phyloP scores from a whole-genome alignment of 1,140 invertebrate genomes.

The Sminthurinus signatus region DNA sequence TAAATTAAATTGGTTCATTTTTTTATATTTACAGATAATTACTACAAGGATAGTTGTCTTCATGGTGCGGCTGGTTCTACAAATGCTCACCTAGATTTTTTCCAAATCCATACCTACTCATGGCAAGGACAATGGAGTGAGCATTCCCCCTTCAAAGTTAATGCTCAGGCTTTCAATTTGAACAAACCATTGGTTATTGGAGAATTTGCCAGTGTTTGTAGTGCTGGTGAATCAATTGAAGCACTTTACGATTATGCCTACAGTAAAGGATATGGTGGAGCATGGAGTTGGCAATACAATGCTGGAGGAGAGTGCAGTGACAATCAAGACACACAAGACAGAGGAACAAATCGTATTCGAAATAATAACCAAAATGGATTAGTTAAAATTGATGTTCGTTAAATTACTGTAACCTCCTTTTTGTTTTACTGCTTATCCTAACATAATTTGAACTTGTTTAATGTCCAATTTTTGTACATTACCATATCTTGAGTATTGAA shows the following conservation, averaged over 20 bases:
- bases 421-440: too few species aligned
- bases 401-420: background rate
- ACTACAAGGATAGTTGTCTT: constrained; percentile 47
- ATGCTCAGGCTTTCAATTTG: constrained; percentile 42
- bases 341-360: constrained; percentile 35
- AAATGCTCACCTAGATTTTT: constrained; percentile 44
- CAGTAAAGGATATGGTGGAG: constrained; percentile 45
- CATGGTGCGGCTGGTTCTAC: constrained; percentile 41
- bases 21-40: constrained; percentile 41
- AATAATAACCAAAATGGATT: constrained; percentile 11
- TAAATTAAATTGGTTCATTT: too few species aligned
- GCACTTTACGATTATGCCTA: constrained; percentile 45
- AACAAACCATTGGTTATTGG: constrained; percentile 48
- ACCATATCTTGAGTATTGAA: too few species aligned
- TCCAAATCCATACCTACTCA: constrained; percentile 46
- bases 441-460: too few species aligned
- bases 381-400: constrained; percentile 6
- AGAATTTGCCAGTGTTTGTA: constrained; percentile 44
- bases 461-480: too few species aligned
- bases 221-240: constrained; percentile 41
- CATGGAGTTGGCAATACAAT: constrained; percentile 45
- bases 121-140: constrained; percentile 42
- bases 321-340: constrained; percentile 36
- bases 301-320: constrained; percentile 44
- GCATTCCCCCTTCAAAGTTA: constrained; percentile 45